Evolutionary conservation across 92 coral and sea anemone genomes (phyloP), one percentile per base, ranked within the genome.

Genomic region (Galaxea fascicularis): DNA sequence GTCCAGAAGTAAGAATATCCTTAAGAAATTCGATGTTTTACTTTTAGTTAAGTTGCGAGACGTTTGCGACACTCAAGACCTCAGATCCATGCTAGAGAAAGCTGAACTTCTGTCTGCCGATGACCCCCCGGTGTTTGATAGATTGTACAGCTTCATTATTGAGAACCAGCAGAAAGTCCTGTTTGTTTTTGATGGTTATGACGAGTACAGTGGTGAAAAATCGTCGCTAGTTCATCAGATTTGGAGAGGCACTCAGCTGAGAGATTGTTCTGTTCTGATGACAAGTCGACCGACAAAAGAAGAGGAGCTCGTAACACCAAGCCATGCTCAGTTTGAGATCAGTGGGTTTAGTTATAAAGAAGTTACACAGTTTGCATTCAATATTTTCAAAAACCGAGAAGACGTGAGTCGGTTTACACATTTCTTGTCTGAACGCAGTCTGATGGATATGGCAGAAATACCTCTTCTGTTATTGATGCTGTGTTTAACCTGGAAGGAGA

Each of bases 121-220:
- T 35, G 73, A 78, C 44, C 83, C 67, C 4, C 4, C 12, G 25
- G 26, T 27, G 25, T 27, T 65, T 10, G 71, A 46, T 9, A n/a
- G 35, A 0, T 67, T 78, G 44, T 25, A 78, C 30, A 12, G 28
- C 0, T 78, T 44, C 44, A 64, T 78, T 52, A 45, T 46, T 39
- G 18, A 46, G 35, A 65, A 78, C 73, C 70, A 78, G 26, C 56
- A 45, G 22, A 78, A 51, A 29, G 63, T 78, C 10, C 45, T 78
- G 58, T 25, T 78, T 26, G 58, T 78, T 63, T 64, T 78, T 11
- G 83, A 78, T 65, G 83, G 83, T 4, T 78, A 39, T 51, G 83
- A 78, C 58, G 83, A 78, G 58, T 78, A 64, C 28, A 66, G 73
- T 31, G 20, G 58, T 4, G 45, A 27, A 8, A 51, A 13, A 18